Conservation (phyloP, 2,797 vertebrate genomes). For the Hemitrygon akajei region DNA sequence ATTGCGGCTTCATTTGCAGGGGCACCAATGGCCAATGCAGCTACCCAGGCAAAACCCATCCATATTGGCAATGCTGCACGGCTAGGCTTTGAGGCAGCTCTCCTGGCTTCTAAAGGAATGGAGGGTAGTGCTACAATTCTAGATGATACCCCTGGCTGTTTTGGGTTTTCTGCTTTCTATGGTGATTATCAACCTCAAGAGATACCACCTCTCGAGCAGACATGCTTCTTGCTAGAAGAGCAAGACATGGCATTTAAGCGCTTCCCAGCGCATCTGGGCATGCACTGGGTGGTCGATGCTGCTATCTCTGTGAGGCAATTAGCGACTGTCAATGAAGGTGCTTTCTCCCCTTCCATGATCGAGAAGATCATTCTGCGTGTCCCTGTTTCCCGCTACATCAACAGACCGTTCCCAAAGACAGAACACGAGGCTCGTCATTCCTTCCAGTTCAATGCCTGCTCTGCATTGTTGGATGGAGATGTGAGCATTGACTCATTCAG, state of each 20-base stretch:
- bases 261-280: constrained; percentile 78
- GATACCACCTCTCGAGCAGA: constrained; percentile 49
- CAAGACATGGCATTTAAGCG: constrained; percentile 81
- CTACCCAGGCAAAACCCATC: constrained; percentile 76
- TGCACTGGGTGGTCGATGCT: constrained; percentile 81
- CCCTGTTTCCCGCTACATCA: constrained; percentile 77
- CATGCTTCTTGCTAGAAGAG: constrained; percentile 69
- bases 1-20: constrained; percentile 75
- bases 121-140: constrained; percentile 69
- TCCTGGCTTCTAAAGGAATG: constrained; percentile 72
- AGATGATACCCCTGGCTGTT: constrained; percentile 67
- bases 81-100: constrained; percentile 73
- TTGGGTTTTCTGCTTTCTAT: constrained; percentile 76
- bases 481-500: constrained; percentile 68
- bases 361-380: constrained; percentile 68
- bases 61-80: constrained; percentile 76
- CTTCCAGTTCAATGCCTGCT: constrained; percentile 80
- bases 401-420: constrained; percentile 73
- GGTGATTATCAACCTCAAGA: constrained; percentile 62
- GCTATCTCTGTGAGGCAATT: constrained; percentile 62
- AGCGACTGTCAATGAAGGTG: constrained; percentile 52
- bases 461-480: constrained; percentile 71
- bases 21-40: constrained; percentile 84
- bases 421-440: constrained; percentile 82
- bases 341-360: constrained; percentile 57